Percentiles rank a stretch among this genome's conserved stretches.
These are phyloP conservation scores for Stramonita haemastoma DNA, from an alignment of 2,888 invertebrate species.

Conservation along the genomic window DNA sequence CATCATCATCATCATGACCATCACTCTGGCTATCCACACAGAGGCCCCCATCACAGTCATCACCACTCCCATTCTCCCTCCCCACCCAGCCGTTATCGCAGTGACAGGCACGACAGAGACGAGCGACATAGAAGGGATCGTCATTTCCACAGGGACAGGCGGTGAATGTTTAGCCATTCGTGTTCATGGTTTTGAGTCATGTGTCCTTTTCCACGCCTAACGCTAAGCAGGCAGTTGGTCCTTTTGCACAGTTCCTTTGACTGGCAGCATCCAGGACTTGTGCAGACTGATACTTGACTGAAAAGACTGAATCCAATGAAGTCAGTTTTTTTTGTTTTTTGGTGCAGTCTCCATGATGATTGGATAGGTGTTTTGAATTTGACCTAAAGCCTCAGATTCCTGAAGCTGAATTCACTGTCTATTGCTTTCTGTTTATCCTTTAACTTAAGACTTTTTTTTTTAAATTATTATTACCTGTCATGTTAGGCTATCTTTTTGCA, in stretches of 20 bases:
- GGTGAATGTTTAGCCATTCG: background rate
- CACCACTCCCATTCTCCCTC: constrained; percentile 6
- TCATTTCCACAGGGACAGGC: constrained; percentile 29
- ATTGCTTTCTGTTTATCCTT: background rate
- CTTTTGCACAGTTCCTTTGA: background rate
- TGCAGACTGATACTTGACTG: background rate
- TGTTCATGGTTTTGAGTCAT: background rate
- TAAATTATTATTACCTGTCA: background rate
- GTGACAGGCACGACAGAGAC: constrained; percentile 11
- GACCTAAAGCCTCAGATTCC: background rate
- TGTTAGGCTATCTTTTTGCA: background rate
- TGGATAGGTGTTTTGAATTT: too few species aligned
- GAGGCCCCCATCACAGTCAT: background rate
- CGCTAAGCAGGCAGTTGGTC: background rate
- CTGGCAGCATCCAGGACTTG: background rate
- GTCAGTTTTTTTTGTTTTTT: background rate
- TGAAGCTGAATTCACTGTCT: background rate
- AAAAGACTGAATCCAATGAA: background rate
- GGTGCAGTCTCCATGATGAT: background rate
- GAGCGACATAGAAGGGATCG: constrained; percentile 9
- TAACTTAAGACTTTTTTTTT: background rate
- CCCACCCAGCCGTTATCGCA: background rate
- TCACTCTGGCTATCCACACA: background rate
- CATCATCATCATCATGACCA: constrained; percentile 36
- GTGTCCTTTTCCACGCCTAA: too few species aligned